Evolutionary conservation across 2,888 invertebrate species (phyloP).

Genomic region (Folsomia manolachei): DNA sequence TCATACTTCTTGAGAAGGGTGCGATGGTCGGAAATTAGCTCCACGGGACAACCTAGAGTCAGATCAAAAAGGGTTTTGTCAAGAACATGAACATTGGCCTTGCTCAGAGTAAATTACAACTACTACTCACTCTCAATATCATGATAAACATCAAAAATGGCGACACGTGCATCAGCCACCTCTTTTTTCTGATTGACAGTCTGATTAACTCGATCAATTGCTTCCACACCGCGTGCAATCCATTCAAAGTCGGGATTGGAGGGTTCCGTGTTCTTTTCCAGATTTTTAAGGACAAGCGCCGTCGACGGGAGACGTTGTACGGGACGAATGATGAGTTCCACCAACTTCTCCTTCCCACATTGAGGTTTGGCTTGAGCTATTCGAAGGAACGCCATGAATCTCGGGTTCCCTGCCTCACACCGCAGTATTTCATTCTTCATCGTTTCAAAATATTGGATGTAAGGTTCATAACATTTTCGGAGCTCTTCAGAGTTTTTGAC

Average conservation of each 20-base stretch:
- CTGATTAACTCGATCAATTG: constrained; percentile 68
- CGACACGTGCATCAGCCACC: constrained; percentile 91
- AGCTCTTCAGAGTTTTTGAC: constrained; percentile 81
- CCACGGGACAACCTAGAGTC: constrained; percentile 34
- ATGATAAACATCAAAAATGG: constrained; percentile 95
- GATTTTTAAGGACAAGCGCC: constrained; percentile 89
- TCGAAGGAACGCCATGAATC: constrained; percentile 97
- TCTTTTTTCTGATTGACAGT: constrained; percentile 97
- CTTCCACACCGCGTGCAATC: constrained; percentile 45
- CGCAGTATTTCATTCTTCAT: constrained; percentile 88
- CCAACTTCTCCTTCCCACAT: constrained; percentile 91
- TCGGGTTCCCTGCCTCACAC: constrained; percentile 87
- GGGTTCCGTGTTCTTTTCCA: constrained; percentile 85
- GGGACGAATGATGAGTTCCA: constrained; percentile 93
- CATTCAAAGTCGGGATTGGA: constrained; percentile 70
- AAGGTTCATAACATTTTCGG: constrained; percentile 93
- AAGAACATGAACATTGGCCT: neutral
- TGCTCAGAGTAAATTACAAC: too few relatives aligned
- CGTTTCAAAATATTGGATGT: constrained; percentile 96
- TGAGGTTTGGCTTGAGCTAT: constrained; percentile 86
- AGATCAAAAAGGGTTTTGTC: too few relatives aligned
- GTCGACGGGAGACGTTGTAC: constrained; percentile 97
- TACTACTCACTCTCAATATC: constrained; percentile 94
- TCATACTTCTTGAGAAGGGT: constrained; percentile 43
- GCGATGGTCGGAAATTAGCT: constrained; percentile 46